A percentile compares a stretch with the other conserved stretches of the same genome.
Evolutionary conservation across 2,113 vertebrate species (phyloP).

Genomic region (Morphnarchus princeps): DNA sequence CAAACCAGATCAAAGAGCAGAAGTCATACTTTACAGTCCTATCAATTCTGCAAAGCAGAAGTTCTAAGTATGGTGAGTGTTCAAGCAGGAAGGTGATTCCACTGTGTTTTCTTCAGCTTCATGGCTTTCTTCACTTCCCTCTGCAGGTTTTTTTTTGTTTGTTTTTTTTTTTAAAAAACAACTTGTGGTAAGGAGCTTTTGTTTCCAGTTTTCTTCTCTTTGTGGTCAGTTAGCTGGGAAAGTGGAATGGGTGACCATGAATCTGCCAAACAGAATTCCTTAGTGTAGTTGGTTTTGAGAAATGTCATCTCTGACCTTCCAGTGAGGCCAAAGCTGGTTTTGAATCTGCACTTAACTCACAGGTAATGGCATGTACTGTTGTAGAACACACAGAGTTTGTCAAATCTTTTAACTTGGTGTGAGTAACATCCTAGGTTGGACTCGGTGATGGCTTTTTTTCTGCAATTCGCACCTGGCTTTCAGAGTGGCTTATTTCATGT

Average conservation of each 20-base stretch:
- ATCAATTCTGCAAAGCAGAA: background rate
- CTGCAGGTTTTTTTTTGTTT: background rate
- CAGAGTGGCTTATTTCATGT: background rate
- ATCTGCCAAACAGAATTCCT: background rate
- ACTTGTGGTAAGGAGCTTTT: background rate
- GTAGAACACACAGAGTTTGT: background rate
- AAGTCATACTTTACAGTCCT: background rate
- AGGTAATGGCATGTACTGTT: background rate
- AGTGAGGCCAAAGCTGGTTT: background rate
- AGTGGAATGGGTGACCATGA: background rate
- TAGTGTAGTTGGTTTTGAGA: background rate
- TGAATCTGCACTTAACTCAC: background rate
- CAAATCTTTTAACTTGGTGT: fast-evolving
- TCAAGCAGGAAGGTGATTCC: background rate
- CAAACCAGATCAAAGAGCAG: background rate
- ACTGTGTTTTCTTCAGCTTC: background rate
- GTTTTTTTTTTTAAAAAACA: background rate
- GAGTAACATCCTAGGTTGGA: background rate
- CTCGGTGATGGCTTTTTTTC: background rate
- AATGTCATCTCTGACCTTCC: background rate
- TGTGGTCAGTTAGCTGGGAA: background rate
- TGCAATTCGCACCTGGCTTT: background rate
- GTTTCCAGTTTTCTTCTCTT: background rate
- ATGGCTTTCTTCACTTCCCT: background rate
- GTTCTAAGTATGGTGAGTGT: background rate